A percentile compares a stretch with the other conserved stretches of the same genome.
Conservation (phyloP, 2,113 vertebrate genomes). For the Phycodurus eques region DNA sequence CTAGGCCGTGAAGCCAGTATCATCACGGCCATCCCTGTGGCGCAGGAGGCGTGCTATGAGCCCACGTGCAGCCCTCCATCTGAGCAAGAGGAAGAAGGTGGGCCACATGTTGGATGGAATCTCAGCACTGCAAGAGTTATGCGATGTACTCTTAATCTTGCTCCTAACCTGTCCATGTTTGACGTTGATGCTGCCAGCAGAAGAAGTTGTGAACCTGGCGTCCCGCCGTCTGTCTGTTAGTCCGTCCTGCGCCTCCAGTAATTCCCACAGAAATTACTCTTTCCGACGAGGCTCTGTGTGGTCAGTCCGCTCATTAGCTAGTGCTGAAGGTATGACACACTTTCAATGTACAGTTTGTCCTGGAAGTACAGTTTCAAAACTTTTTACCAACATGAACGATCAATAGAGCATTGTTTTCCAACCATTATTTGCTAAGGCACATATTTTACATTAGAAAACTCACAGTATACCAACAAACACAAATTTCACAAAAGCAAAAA, state of each 20-base stretch:
- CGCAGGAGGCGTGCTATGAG: slow-evolving; percentile 96
- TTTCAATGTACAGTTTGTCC: background rate
- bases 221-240: slow-evolving; percentile 96
- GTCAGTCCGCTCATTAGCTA: slow-evolving; percentile 91
- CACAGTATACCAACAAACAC: background rate
- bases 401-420: background rate
- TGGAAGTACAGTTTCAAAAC: background rate
- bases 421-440: too few relatives aligned
- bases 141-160: background rate
- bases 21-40: slow-evolving; percentile 94
- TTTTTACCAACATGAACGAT: background rate
- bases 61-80: slow-evolving; percentile 91
- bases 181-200: slow-evolving; percentile 81
- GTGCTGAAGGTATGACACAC: slow-evolving; percentile 84
- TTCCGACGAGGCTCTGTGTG: slow-evolving; percentile 94
- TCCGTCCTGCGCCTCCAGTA: slow-evolving; percentile 95
- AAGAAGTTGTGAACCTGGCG: slow-evolving; percentile 96
- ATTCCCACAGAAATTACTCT: slow-evolving; percentile 97
- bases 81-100: slow-evolving; percentile 98
- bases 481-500: background rate
- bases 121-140: background rate
- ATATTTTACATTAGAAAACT: background rate
- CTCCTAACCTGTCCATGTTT: slow-evolving; percentile 14
- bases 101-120: slow-evolving; percentile 11
- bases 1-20: slow-evolving; percentile 95